A percentile compares a stretch with the other conserved stretches of the same genome.
These are phyloP conservation scores for Augochlora pura DNA, from an alignment of 1,140 invertebrate genomes.

Conservation along the genomic window DNA sequence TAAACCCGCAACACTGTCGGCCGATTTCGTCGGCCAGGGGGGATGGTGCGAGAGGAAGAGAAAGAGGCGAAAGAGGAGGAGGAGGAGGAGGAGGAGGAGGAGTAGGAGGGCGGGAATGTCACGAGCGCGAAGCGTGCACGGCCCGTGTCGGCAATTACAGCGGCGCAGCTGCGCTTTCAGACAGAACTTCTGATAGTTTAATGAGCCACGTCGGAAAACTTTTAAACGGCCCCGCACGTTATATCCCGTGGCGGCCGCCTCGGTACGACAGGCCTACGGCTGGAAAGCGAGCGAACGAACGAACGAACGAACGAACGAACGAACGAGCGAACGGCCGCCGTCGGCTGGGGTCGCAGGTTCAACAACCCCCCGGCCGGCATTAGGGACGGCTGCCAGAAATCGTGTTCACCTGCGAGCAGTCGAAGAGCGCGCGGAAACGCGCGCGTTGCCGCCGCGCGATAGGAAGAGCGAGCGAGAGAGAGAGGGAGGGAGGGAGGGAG, in stretches of 20 bases:
- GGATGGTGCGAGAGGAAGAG: too few species aligned
- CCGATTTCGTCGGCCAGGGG: conserved; percentile 13
- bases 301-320: conserved; percentile 26
- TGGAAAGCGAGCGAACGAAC: conserved; percentile 48
- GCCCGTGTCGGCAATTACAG: conserved; percentile 46
- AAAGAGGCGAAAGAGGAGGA: too few species aligned
- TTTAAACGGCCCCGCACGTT: conserved; percentile 59
- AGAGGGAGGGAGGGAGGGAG: neutral
- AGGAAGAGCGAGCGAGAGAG: neutral
- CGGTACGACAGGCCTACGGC: conserved; percentile 40
- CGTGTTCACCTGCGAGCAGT: conserved; percentile 10
- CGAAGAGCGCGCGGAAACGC: conserved; percentile 9
- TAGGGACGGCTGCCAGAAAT: conserved; percentile 25
- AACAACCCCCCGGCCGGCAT: conserved; percentile 47
- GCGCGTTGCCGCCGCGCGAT: conserved; percentile 33
- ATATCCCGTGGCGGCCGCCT: conserved; percentile 29
- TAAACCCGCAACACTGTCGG: conserved; percentile 22
- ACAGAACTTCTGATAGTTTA: conserved; percentile 64
- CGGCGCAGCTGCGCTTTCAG: conserved; percentile 60
- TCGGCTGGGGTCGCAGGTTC: conserved; percentile 50
- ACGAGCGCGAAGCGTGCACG: conserved; percentile 36
- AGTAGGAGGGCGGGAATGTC: conserved; percentile 32
- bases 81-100: neutral
- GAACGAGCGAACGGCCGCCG: neutral
- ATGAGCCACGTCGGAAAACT: conserved; percentile 64